Evolutionary conservation across 2,888 invertebrate genomes (phyloP), one percentile per base, ranked within the genome.

Genomic region (Poecilus cupreus): DNA sequence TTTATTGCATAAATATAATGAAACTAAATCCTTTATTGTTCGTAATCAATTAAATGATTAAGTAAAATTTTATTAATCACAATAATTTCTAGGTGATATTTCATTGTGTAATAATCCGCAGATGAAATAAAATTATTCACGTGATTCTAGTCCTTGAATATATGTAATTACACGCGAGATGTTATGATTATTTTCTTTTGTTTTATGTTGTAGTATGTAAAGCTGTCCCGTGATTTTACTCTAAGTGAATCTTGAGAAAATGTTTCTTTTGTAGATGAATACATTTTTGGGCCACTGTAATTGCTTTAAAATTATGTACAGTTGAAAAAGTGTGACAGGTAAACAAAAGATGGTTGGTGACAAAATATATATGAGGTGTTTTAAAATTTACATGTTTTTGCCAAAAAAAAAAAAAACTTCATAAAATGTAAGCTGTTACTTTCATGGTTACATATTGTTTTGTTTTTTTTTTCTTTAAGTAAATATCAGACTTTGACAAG

Each of bases 101-200:
- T 22, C 54, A 22, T 54, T n/a, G 49, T 22, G 60, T 13, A 26
- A 54, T 20, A n/a, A 49, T 13, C 18, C 8, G n/a, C n/a, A n/a
- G n/a, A 32, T 51, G 51, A 51, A 4, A 51, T 4, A 13, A 16
- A 32, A 39, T 13, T 5, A 6, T 46, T 6, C 72, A 72, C 72
- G 72, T 72, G 72, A 22, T 46, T 43, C 3, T 49, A 46, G 72
- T 6, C 72, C 72, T 72, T 72, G 72, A 72, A 72, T 46, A 72
- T 72, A n/a, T 49, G 13, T 49, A 72, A 72, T 72, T 72, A 72
- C 49, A 72, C 39, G 18, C 43, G 8, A n/a, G 54, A 39, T 70
- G 20, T 72, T 72, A 46, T 8, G 26, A 2, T 72, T 72, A 46
- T 72, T 72, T 72, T 3, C 24, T 46, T 72, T 72, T 72, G 46